Evolutionary conservation across 2,113 vertebrate genomes (phyloP).

Genomic region (Ictalurus punctatus): DNA sequence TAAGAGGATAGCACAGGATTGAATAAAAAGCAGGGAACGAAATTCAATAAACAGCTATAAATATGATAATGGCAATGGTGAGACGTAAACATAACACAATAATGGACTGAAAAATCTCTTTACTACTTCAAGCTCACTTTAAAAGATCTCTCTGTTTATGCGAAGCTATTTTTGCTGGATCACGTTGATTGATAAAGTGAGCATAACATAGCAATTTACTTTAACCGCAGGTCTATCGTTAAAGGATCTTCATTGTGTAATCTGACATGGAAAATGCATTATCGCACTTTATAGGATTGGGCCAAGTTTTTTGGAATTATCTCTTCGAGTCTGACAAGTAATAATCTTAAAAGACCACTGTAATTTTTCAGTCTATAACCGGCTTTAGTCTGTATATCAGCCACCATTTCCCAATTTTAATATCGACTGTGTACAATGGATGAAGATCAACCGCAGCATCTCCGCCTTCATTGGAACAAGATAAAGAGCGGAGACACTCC

Average conservation of each 20-base stretch:
- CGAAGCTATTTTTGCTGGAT: background rate
- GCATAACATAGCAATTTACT: background rate
- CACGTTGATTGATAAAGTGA: background rate
- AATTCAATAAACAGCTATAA: background rate
- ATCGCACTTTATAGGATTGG: background rate
- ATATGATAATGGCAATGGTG: background rate
- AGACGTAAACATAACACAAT: background rate
- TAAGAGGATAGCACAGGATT: background rate
- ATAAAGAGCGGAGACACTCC: conserved; percentile 57
- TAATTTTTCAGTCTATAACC: background rate
- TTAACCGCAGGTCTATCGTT: background rate
- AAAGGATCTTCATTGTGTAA: background rate
- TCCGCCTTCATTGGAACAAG: conserved; percentile 42
- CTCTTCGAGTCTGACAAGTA: background rate
- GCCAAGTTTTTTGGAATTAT: background rate
- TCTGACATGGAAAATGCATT: background rate
- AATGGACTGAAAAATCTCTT: background rate
- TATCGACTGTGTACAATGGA: conserved; percentile 41
- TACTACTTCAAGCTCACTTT: background rate
- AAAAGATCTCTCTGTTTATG: background rate
- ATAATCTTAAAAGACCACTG: background rate
- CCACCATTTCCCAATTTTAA: conserved; percentile 43
- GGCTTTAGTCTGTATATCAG: conserved; percentile 24
- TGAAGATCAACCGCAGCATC: conserved; percentile 43
- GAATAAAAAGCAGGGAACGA: no score